Evolutionary conservation across 2,888 invertebrate species (phyloP), one percentile per base, ranked within the genome.

Genomic region (Epinotia nisella): DNA sequence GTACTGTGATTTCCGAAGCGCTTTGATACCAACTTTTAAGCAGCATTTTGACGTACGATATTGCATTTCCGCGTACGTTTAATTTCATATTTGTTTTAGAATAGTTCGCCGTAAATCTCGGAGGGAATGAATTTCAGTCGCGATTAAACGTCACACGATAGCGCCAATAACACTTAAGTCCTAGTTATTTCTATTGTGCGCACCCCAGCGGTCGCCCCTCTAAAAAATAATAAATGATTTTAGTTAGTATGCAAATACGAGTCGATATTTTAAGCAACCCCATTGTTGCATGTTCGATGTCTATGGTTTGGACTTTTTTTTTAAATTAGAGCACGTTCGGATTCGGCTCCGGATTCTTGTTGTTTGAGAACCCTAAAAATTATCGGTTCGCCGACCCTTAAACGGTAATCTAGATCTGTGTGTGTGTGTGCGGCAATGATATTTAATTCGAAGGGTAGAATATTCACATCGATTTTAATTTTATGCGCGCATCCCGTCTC

Each of bases 241-340:
- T 93, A 93, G 93, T 93, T 93, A 93, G 92, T 93, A 93, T 93
- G 93, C 93, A 93, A 93, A 93, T 93, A 91, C 90, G 92, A 88
- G 82, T 90, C 90, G 91, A 93, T 91, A 90, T 92, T 92, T 91
- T 91, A 90, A 90, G 88, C 87, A 87, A 91, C 92, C 93, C 93
- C 90, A 91, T 90, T 86, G 89, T 89, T 83, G 84, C 85, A 84
- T 83, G 83, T 87, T 83, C 82, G 84, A 84, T 87, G 84, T 90
- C 87, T 89, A 89, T 90, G 87, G 87, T 83, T 86, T 80, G 87
- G 85, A 90, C 89, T 74, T 76, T 77, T 76, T 24, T 71, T 66
- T 49, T 62, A 11, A 71, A 55, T 55, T 73, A 64, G 56, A 59
- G 51, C 62, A 55, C 66, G 61, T 45, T 62, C 58, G 68, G 61